Evolutionary conservation across 2,888 invertebrate species (phyloP).

Genomic region (Erpobdella octoculata): DNA sequence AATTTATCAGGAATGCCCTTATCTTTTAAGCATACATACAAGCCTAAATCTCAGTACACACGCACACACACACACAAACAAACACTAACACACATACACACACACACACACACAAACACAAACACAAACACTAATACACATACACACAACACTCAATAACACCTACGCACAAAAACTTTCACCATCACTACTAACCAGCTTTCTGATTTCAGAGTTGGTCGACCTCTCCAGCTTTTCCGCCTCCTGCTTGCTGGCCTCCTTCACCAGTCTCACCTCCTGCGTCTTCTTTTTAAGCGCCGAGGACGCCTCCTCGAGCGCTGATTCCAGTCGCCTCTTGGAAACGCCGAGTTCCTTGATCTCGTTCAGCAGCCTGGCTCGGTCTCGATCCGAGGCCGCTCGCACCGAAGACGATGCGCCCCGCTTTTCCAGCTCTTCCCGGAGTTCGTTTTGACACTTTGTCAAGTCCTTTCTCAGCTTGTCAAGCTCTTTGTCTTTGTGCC

Average conservation of each 20-base stretch:
- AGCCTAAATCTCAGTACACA: too few relatives aligned
- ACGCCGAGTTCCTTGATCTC: slow-evolving; percentile 18
- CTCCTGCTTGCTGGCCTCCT: slow-evolving; percentile 29
- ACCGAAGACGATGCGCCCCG: slow-evolving; percentile 5
- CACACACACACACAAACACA: too few relatives aligned
- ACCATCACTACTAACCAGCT: slow-evolving; percentile 27
- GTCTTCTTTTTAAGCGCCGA: slow-evolving; percentile 19
- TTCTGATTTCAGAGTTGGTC: slow-evolving; percentile 28
- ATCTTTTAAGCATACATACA: too few relatives aligned
- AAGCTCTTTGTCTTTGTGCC: slow-evolving; percentile 9
- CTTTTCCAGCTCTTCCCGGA: slow-evolving; percentile 19
- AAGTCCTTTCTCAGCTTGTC: slow-evolving; percentile 11
- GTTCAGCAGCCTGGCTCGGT: slow-evolving; percentile 4
- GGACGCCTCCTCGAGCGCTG: slow-evolving; percentile 10
- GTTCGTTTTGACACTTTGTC: slow-evolving; percentile 18
- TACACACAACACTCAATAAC: neutral
- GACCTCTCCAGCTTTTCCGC: slow-evolving; percentile 20
- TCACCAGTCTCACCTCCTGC: slow-evolving; percentile 22
- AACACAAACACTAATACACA: too few relatives aligned
- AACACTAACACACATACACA: too few relatives aligned
- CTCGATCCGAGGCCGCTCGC: neutral
- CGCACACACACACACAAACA: too few relatives aligned
- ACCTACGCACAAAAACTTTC: neutral
- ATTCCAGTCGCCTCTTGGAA: slow-evolving; percentile 29
- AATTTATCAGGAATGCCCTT: too few relatives aligned